Conservation (phyloP, 2,888 invertebrate genomes). For the Hermaeophaga mercurialis region DNA sequence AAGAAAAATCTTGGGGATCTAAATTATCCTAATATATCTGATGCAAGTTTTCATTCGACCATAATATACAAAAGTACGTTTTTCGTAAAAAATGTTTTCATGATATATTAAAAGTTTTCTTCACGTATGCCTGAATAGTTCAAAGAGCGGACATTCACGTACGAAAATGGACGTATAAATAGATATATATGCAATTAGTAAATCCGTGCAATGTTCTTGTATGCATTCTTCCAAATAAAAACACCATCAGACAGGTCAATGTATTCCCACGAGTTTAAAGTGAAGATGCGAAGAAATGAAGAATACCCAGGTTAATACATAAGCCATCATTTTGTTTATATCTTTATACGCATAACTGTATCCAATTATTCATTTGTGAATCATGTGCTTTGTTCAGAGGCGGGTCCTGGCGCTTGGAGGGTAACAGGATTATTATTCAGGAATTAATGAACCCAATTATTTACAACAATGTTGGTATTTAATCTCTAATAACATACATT, state of each 20-base stretch:
- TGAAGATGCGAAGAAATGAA: conserved; percentile 28
- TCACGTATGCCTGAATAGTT: not conserved
- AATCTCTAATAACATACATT: too few species aligned
- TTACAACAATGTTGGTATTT: too few species aligned
- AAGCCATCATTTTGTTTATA: conserved; percentile 35
- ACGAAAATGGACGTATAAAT: conserved; percentile 11
- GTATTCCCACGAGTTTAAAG: conserved; percentile 40
- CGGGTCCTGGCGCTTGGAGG: conserved; percentile 5
- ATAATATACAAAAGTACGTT: too few species aligned
- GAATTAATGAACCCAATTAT: not conserved
- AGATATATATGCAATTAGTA: conserved; percentile 32
- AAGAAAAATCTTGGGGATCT: too few species aligned
- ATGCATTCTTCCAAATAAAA: conserved; percentile 32
- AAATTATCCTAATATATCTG: too few species aligned
- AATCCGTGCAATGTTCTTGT: conserved; percentile 28
- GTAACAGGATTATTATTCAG: not conserved
- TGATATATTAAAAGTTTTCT: too few species aligned
- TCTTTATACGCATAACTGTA: conserved; percentile 35
- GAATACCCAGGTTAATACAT: conserved; percentile 33
- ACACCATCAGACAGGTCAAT: conserved; percentile 37
- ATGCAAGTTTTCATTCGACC: too few species aligned
- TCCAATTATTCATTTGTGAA: conserved; percentile 36
- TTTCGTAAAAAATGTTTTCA: too few species aligned
- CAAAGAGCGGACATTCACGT: not conserved
- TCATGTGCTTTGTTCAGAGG: conserved; percentile 31